Evolutionary conservation across 2,113 vertebrate genomes (phyloP), one percentile per base, ranked within the genome.

Genomic region (Pelusios castaneus): DNA sequence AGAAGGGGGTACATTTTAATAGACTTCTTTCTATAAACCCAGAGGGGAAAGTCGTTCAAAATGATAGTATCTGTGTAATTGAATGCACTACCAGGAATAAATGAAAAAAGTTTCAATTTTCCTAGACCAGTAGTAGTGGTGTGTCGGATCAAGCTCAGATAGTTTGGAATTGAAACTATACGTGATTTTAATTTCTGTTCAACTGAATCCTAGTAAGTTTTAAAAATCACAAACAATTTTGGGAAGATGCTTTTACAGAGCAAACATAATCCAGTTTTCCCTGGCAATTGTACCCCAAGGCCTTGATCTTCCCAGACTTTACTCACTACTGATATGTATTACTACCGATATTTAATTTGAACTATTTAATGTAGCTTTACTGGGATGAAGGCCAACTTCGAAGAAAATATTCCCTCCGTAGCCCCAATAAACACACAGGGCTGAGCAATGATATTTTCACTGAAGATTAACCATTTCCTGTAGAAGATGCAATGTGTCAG

Each of bases 21-120:
- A 89, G 70, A 13, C 21, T 88, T 87, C 55, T 38, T 63, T 94
- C 85, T 91, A 85, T 93, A 95, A 90, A 89, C 88, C 93, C 90
- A 82, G 73, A 88, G 78, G 93, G 82, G 8, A 92, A 94, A 82
- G 47, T 83, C 94, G 95, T 91, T 97, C 78, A 96, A 91, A 89
- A 84, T 88, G 29, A 96, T 95, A 96, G 73, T 89, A 94, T 97
- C 93, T 92, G n/a, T 93, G 55, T 96, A 96, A 95, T 93, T 95
- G 95, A 97, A 97, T 94, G 82, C 70, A 84, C 84, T 93, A 94
- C 84, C 84, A 90, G 54, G 49, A 91, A 88, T 60, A 96, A 91
- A 95, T 67, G 79, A 91, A 87, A 93, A 94, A 78, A 49, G 8
- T 85, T 95, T 89, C 24, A 54, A 58, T 90, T 96, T 90, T 89